Base-by-base conservation (phyloP, 2,797 vertebrate species). In the Ceyx erithaca region DNA sequence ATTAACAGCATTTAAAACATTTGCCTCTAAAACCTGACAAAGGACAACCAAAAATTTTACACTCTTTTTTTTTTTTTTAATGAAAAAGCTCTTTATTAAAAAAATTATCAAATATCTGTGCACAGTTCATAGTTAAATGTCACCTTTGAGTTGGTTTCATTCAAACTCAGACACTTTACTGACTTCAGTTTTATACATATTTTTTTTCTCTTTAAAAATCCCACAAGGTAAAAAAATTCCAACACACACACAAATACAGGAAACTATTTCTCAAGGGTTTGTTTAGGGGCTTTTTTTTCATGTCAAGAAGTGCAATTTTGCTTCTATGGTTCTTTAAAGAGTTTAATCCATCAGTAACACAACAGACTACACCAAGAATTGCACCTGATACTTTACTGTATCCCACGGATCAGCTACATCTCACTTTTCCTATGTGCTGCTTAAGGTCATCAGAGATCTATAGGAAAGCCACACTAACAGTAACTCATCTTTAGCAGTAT, bases 31-130 rank as follows among this genome's bases (percentile, higher is more conserved):
- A 73, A 81, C 7, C 26, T 22, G 49, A 37, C 41, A 71, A 89
- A 52, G 6, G 7, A n/a, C 2, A 12, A 64, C 21, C 31, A 52
- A 49, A 81, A 23, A 14, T 11, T 9, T 48, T 61, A 71, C 31
- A 79, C 13, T 22, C 12, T 26, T 48, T 41, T 67, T 61, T 37
- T 37, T 80, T 18, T 64, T 37, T 43, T 80, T 21, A 67, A 75
- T 85, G 72, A 94, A 88, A 94, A 95, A 37, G 26, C 13, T 83
- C 63, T 88, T 59, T 52, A 89, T 80, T 79, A 10, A 43, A 93
- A 91, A 91, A 77, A 9, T 14, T 40, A 59, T 58, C 58, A 90
- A 85, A 68, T 46, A 80, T 41, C 40, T 70, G 30, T 86, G 77
- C 41, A 87, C 81, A 92, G 80, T 72, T 72, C 77, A 91, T 72